Evolutionary conservation across 2,888 invertebrate genomes (phyloP), one percentile per base, ranked within the genome.

Genomic region (Lithosia quadra): DNA sequence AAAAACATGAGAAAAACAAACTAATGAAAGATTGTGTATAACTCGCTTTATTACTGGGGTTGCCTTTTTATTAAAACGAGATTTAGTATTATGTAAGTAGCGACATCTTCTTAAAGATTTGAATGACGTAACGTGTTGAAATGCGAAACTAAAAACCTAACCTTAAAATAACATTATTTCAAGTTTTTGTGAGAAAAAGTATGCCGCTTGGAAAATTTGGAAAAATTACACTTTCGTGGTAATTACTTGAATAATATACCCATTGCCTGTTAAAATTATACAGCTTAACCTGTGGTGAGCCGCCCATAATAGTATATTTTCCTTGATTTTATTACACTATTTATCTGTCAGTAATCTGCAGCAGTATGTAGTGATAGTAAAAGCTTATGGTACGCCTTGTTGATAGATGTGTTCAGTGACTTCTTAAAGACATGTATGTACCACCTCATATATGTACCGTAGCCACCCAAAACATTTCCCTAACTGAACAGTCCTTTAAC

Each of bases 161-260:
- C 91, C 91, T 90, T 68, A 78, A 84, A 82, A 75, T 55, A 55
- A 72, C 77, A 75, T 72, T 77, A 75, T 68, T 74, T 81, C 71
- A 71, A 80, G 82, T 83, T 85, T 83, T 84, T 76, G 79, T 71
- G 83, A 83, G 83, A 82, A 71, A 81, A 82, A 95, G 90, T 92
- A 96, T 96, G 96, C 94, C 91, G 92, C 92, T 95, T 88, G 93
- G 94, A 88, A 95, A 89, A 86, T 94, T 95, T 84, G 94, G 95
- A 84, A 95, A 92, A 92, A 95, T 95, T 85, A 92, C 92, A 79
- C 84, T 95, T 80, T 93, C 94, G 86, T 95, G 95, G 95, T 95
- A 94, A 94, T 85, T 91, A 90, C 80, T 81, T 85, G 61, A 75
- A 84, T 84, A 83, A 84, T 88, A 82, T 81, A 82, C 79, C 78